phyloP scores from a whole-genome alignment of 1,140 invertebrate species.

The Dinothrombium tinctorium region DNA sequence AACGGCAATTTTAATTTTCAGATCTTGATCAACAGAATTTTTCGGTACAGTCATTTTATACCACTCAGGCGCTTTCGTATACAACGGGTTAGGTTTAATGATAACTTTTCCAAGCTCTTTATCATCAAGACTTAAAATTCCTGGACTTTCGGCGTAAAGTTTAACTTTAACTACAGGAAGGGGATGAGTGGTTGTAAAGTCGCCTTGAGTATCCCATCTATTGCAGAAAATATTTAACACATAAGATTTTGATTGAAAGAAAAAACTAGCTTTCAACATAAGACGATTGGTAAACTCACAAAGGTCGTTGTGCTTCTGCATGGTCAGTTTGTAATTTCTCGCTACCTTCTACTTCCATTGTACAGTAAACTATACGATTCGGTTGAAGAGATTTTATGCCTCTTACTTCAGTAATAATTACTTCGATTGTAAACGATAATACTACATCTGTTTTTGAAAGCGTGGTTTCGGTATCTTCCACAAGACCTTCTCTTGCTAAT shows the following conservation, averaged over 20 bases:
- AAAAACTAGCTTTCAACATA: background rate
- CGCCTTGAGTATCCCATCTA: slow-evolving; percentile 91
- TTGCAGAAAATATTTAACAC: background rate
- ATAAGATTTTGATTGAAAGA: background rate
- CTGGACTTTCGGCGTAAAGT: slow-evolving; percentile 89
- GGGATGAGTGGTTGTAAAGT: slow-evolving; percentile 91
- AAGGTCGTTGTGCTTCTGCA: slow-evolving; percentile 92
- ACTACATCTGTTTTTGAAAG: slow-evolving; percentile 91
- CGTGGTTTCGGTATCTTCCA: slow-evolving; percentile 51
- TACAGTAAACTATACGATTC: slow-evolving; percentile 96
- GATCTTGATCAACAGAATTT: slow-evolving; percentile 76
- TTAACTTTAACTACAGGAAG: slow-evolving; percentile 85
- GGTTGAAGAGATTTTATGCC: slow-evolving; percentile 84
- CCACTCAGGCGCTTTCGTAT: slow-evolving; percentile 54
- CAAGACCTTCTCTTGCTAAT: slow-evolving; percentile 72
- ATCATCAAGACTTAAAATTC: slow-evolving; percentile 89
- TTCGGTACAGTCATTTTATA: slow-evolving; percentile 88
- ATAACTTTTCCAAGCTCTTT: slow-evolving; percentile 86
- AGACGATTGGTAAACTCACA: slow-evolving; percentile 34
- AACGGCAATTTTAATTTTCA: slow-evolving; percentile 90
- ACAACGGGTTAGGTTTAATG: slow-evolving; percentile 23
- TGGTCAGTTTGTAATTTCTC: slow-evolving; percentile 98
- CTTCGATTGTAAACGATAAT: slow-evolving; percentile 82
- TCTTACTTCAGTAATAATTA: slow-evolving; percentile 95
- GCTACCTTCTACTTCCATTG: slow-evolving; percentile 91